Evolutionary conservation across 2,797 vertebrate species (phyloP).

Genomic region (Graptemys geographica): DNA sequence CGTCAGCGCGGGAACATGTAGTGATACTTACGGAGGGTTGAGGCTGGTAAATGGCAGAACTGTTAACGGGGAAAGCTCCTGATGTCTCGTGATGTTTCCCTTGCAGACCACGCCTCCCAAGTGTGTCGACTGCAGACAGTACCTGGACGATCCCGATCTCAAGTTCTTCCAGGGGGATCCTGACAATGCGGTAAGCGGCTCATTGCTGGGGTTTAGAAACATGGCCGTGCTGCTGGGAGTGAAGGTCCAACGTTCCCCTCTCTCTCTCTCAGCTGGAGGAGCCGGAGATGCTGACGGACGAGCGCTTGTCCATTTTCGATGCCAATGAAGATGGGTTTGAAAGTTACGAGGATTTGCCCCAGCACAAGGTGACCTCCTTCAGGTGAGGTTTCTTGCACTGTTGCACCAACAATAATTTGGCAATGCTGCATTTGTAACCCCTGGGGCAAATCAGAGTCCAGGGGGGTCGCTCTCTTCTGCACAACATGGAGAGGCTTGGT

Average conservation of each 20-base stretch:
- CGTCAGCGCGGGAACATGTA: background rate
- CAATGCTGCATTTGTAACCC: rapidly evolving
- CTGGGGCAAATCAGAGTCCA: background rate
- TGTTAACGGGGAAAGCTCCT: background rate
- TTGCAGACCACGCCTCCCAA: slow-evolving; percentile 89
- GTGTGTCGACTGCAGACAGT: slow-evolving; percentile 93
- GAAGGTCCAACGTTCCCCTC: rapidly evolving
- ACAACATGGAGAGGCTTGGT: background rate
- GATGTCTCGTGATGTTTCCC: rapidly evolving
- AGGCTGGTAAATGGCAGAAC: background rate
- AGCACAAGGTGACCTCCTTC: slow-evolving; percentile 96
- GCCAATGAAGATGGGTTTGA: slow-evolving; percentile 95
- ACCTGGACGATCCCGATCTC: slow-evolving; percentile 93
- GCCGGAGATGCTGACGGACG: slow-evolving; percentile 94
- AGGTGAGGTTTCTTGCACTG: slow-evolving; percentile 80
- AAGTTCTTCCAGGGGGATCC: slow-evolving; percentile 96
- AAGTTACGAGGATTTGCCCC: slow-evolving; percentile 94
- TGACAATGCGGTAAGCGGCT: slow-evolving; percentile 86
- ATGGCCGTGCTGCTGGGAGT: rapidly evolving
- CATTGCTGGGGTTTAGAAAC: rapidly evolving
- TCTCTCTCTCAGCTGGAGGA: slow-evolving; percentile 89
- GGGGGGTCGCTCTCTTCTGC: background rate
- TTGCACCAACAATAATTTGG: background rate
- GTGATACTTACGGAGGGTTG: background rate
- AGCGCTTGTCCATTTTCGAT: slow-evolving; percentile 94